Evolutionary conservation across 1,140 invertebrate species (phyloP).

Genomic region (Temnothorax longispinosus): DNA sequence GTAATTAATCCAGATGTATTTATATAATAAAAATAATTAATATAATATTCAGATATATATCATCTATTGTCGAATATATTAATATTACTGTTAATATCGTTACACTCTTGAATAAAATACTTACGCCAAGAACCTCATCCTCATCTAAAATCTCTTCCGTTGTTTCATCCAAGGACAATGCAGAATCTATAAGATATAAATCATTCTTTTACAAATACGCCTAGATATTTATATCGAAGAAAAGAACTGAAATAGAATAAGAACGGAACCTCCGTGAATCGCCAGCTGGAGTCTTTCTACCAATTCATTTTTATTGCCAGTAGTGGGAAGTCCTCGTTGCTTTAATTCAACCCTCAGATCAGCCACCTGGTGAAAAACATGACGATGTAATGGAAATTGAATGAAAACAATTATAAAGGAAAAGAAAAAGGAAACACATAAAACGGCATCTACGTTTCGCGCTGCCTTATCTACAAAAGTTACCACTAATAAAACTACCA

Average conservation of each 20-base stretch:
- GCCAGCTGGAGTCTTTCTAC: constrained; percentile 90
- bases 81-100: background rate
- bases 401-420: background rate
- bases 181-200: constrained; percentile 79
- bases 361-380: constrained; percentile 74
- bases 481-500: background rate
- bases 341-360: constrained; percentile 94
- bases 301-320: constrained; percentile 93
- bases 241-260: constrained; percentile 37
- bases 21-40: background rate
- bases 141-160: constrained; percentile 85
- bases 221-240: background rate
- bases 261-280: constrained; percentile 85
- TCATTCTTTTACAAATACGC: constrained; percentile 50
- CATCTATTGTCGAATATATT: background rate
- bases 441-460: too few relatives aligned
- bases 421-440: too few relatives aligned
- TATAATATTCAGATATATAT: background rate
- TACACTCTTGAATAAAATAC: constrained; percentile 10
- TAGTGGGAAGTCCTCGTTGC: constrained; percentile 89
- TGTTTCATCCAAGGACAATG: constrained; percentile 83
- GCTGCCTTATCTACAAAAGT: too few relatives aligned
- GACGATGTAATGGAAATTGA: background rate
- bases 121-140: constrained; percentile 85
- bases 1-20: constrained; percentile 17